Conservation (phyloP, 2,797 vertebrate genomes). For the Okamejei kenojei region DNA sequence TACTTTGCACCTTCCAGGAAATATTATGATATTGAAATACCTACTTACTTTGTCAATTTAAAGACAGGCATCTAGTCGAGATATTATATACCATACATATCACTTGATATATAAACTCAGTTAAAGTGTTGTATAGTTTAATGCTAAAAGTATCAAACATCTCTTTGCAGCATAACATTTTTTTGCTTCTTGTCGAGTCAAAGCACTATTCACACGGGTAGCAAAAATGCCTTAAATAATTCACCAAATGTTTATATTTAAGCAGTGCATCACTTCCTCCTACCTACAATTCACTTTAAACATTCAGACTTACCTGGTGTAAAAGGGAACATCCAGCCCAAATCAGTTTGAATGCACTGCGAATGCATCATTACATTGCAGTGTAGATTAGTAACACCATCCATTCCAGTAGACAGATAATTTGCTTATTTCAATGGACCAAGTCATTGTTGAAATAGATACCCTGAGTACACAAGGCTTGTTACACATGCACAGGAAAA, state of each 20-base stretch:
- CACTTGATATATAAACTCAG: neutral
- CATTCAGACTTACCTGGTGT: neutral
- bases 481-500: constrained; percentile 20
- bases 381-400: neutral
- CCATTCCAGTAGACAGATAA: neutral
- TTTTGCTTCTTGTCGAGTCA: neutral
- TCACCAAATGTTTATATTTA: too few species aligned
- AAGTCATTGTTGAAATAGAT: neutral
- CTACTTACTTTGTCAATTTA: neutral
- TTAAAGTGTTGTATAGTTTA: neutral
- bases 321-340: neutral
- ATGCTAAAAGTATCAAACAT: neutral
- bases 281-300: neutral
- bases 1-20: neutral
- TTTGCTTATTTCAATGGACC: neutral
- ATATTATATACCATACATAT: neutral
- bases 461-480: neutral
- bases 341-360: too few species aligned
- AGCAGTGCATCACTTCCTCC: neutral
- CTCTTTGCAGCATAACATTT: neutral
- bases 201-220: neutral
- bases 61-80: neutral
- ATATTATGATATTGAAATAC: neutral
- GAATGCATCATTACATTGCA: neutral
- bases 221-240: neutral